Base-by-base conservation (phyloP, 2,888 invertebrate genomes). In the Drosophila nigritarsus region DNA sequence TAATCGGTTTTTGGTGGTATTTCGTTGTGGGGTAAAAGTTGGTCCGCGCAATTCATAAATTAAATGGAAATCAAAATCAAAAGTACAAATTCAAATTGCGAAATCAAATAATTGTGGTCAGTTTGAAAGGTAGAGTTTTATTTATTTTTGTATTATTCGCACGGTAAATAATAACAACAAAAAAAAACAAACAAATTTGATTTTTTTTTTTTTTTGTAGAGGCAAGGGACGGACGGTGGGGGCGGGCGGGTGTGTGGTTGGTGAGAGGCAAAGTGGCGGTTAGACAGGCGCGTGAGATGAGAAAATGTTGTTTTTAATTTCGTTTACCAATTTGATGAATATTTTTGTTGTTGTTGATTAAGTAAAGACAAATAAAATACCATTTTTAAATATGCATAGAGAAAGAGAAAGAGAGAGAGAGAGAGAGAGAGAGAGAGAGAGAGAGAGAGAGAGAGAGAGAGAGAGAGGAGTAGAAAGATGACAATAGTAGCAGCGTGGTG, bases 291-390 rank as follows among this genome's bases (percentile, higher is more conserved):
- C 60, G 74, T 72, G 69, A 73, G 83, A 80, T 86, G 85, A 82
- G 70, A 85, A 82, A 72, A 79, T 87, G 76, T 65, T 27, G 65
- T 70, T 70, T 83, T 71, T 73, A 67, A 56, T 83, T 87, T 34
- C 5, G 36, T 27, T 74, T 53, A 66, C 85, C 75, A 65, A 51
- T 65, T 62, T 60, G 48, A 79, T 78, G 77, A 66, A 45, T 27
- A n/a, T 42, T 72, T 45, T 56, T 42, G 13, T 56, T 42, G 34
- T 60, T 40, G 27, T 45, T 38, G 18, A 56, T 50, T 65, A 55
- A n/a, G 55, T 48, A 13, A 73, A 40, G 58, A 58, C n/a, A n/a
- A 64, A 54, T 59, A 8, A 36, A 49, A 27, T 49, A 27, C 45
- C 24, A 45, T 62, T 55, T 27, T 30, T 63, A 62, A 59, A 50